Evolutionary conservation across 2,797 vertebrate species (phyloP).

Genomic region (Sorex maritimensis): DNA sequence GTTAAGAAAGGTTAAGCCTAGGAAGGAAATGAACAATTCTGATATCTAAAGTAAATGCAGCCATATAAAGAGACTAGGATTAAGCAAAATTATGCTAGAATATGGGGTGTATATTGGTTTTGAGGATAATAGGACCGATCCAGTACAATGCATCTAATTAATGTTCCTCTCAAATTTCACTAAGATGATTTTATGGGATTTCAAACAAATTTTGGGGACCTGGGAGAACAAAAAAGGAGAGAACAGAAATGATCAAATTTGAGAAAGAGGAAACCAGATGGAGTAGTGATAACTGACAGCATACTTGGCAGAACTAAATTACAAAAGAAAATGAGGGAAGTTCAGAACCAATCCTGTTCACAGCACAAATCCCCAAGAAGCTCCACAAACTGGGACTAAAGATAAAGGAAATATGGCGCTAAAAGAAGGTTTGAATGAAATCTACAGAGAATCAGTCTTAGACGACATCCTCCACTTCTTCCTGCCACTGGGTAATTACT

Average conservation of each 20-base stretch:
- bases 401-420: neutral
- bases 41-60: slow-evolving; percentile 59
- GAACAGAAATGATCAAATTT: slow-evolving; percentile 59
- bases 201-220: slow-evolving; percentile 19
- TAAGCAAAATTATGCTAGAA: slow-evolving; percentile 55
- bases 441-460: slow-evolving; percentile 33
- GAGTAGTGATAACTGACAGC: slow-evolving; percentile 17
- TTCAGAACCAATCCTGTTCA: slow-evolving; percentile 59
- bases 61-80: slow-evolving; percentile 54
- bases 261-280: slow-evolving; percentile 44
- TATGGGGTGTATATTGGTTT: slow-evolving; percentile 32
- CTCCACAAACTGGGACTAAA: slow-evolving; percentile 55
- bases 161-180: neutral
- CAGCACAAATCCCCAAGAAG: slow-evolving; percentile 54
- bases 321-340: slow-evolving; percentile 62
- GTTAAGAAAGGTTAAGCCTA: slow-evolving; percentile 64
- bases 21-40: slow-evolving; percentile 33
- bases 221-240: slow-evolving; percentile 25
- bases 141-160: slow-evolving; percentile 51
- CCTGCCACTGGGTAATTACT: neutral
- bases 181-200: slow-evolving; percentile 21
- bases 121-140: slow-evolving; percentile 31
- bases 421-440: slow-evolving; percentile 66
- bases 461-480: neutral
- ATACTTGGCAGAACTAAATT: slow-evolving; percentile 27